Conservation (phyloP, 2,113 vertebrate genomes). For the Choloepus hoffmanni region DNA sequence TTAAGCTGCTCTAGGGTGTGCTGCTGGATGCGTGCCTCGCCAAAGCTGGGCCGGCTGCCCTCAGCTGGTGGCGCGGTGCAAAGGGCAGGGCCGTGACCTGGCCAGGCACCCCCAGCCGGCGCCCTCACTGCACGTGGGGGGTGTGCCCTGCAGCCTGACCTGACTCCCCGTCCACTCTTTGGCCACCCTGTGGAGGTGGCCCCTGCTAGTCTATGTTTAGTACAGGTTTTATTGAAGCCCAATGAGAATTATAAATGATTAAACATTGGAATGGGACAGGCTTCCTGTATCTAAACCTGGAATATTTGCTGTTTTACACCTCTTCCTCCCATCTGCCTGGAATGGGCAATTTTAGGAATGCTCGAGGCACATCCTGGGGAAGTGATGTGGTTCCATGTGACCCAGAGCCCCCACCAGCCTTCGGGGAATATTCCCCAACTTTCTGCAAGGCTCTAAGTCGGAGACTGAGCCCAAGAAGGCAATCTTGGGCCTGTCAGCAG, state of each 20-base stretch:
- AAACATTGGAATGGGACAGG: accelerated
- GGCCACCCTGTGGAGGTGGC: not conserved
- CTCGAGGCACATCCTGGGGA: not conserved
- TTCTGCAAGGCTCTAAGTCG: not conserved
- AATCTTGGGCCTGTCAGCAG: accelerated
- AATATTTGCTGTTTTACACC: accelerated
- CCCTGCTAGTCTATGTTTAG: not conserved
- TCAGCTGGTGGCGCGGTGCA: accelerated
- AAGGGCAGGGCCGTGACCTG: not conserved
- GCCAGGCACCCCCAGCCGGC: not conserved
- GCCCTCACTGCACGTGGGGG: accelerated
- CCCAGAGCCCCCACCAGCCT: not conserved
- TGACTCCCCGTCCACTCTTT: not conserved
- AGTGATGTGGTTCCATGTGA: accelerated
- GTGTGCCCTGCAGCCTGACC: not conserved
- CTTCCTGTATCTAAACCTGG: accelerated
- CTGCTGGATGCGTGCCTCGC: accelerated
- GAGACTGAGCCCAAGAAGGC: accelerated
- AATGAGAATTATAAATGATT: accelerated
- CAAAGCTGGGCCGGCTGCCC: accelerated
- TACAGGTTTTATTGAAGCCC: not conserved
- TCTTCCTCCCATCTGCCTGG: not conserved
- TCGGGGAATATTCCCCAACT: accelerated
- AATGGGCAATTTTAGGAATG: accelerated
- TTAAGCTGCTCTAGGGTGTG: not conserved